Evolutionary conservation across 2,888 invertebrate genomes (phyloP).

Genomic region (Lepetodrilus schrolli): DNA sequence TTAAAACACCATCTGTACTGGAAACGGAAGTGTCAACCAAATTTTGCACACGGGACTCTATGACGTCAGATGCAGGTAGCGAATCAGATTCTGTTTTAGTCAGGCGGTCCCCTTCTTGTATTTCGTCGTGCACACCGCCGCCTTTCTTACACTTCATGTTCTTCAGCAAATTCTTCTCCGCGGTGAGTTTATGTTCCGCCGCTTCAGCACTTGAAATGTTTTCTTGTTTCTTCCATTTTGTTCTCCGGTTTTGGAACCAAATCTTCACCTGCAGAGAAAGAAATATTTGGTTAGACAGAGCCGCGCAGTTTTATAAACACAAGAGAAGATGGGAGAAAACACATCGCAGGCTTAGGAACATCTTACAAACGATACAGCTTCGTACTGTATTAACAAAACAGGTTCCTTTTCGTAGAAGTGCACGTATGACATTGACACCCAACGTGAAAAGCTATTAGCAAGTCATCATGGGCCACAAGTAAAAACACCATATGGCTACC

Average conservation of each 20-base stretch:
- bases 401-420: slow-evolving; percentile 8
- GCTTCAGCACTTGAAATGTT: slow-evolving; percentile 92
- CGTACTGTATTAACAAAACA: slow-evolving; percentile 17
- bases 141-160: slow-evolving; percentile 37
- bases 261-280: slow-evolving; percentile 86
- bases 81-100: slow-evolving; percentile 17
- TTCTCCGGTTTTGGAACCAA: slow-evolving; percentile 91
- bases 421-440: slow-evolving; percentile 7
- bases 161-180: slow-evolving; percentile 61
- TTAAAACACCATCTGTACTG: background rate
- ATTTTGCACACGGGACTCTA: slow-evolving; percentile 7
- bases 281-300: slow-evolving; percentile 37
- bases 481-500: slow-evolving; percentile 6
- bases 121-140: background rate
- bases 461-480: background rate
- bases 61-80: background rate
- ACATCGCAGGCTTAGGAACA: background rate
- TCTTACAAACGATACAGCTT: slow-evolving; percentile 9
- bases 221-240: slow-evolving; percentile 93
- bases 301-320: slow-evolving; percentile 15
- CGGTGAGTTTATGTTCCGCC: slow-evolving; percentile 84
- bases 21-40: slow-evolving; percentile 9
- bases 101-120: background rate
- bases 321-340: background rate
- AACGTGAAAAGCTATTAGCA: slow-evolving; percentile 18